These are phyloP conservation scores for Rhagophthalmus giganteus DNA, from an alignment of 2,888 invertebrate genomes.

Conservation along the genomic window DNA sequence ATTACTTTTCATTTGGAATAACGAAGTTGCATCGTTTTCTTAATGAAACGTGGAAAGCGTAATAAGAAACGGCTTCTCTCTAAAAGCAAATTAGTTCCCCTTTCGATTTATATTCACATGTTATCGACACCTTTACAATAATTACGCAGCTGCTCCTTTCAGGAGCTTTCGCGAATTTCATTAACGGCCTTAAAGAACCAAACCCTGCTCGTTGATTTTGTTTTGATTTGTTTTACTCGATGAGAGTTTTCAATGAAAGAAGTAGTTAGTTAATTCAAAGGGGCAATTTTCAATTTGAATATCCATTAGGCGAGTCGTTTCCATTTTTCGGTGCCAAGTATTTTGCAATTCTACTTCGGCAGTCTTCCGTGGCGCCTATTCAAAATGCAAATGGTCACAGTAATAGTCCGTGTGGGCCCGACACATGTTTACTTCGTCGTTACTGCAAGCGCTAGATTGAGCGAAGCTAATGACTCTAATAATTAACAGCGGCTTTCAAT, in stretches of 20 bases:
- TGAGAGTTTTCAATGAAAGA: constrained; percentile 11
- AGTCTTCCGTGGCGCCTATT: constrained; percentile 22
- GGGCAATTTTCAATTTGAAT: constrained; percentile 30
- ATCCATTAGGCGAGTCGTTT: constrained; percentile 23
- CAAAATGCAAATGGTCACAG: constrained; percentile 34
- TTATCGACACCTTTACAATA: background rate
- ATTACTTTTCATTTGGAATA: background rate
- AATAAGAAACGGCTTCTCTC: background rate
- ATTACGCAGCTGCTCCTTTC: background rate
- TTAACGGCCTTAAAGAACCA: constrained; percentile 10
- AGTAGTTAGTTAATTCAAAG: constrained; percentile 27
- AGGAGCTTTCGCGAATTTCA: constrained; percentile 4
- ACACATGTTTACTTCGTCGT: constrained; percentile 33
- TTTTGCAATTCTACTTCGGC: constrained; percentile 14
- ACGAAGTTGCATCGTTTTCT: background rate
- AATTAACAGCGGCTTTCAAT: constrained; percentile 31
- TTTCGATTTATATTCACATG: constrained; percentile 1
- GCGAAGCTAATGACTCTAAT: constrained; percentile 29
- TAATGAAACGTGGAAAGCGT: background rate
- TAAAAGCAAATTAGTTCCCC: background rate
- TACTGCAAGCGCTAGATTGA: constrained; percentile 30
- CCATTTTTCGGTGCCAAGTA: constrained; percentile 14
- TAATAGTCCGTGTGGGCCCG: constrained; percentile 34
- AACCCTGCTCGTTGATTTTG: constrained; percentile 13
- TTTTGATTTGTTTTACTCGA: constrained; percentile 13